Conservation (phyloP, 2,888 invertebrate species). For the Drosophila neotestacea region DNA sequence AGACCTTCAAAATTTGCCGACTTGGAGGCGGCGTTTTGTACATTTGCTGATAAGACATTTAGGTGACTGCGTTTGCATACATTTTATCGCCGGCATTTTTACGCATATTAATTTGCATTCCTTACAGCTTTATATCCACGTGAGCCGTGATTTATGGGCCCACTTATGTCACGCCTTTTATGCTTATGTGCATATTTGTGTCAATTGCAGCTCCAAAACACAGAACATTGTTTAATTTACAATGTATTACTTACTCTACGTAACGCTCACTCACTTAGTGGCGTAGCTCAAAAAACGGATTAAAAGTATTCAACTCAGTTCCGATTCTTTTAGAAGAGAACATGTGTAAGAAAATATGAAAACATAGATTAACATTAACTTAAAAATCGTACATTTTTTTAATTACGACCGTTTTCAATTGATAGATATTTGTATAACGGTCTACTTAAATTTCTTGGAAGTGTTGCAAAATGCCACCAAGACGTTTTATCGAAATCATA, state of each 20-base stretch:
- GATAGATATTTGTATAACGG: conserved; percentile 18
- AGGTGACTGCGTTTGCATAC: conserved; percentile 32
- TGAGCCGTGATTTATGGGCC: conserved; percentile 61
- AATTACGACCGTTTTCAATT: no score
- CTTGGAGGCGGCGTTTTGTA: conserved; percentile 47
- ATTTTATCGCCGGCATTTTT: conserved; percentile 47
- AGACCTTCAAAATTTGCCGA: conserved; percentile 59
- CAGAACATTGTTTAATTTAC: conserved; percentile 10
- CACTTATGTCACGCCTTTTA: conserved; percentile 39
- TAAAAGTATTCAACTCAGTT: no score
- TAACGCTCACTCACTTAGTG: no score
- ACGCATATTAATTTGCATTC: conserved; percentile 58
- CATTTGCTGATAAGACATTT: conserved; percentile 46
- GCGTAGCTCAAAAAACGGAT: no score
- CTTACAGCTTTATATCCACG: conserved; percentile 45
- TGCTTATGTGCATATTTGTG: conserved; percentile 55
- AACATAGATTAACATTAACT: no score
- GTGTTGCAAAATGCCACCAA: conserved; percentile 30
- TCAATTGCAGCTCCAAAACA: conserved; percentile 29
- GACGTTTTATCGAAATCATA: background rate
- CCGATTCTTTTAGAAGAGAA: no score
- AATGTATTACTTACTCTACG: background rate
- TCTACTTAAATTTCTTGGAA: conserved; percentile 10
- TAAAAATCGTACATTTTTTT: no score
- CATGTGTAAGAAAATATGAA: no score